Percentiles rank a stretch among this genome's conserved stretches.
These are phyloP conservation scores for Eulacestoma nigropectus DNA, from an alignment of 2,113 vertebrate genomes.

Conservation along the genomic window DNA sequence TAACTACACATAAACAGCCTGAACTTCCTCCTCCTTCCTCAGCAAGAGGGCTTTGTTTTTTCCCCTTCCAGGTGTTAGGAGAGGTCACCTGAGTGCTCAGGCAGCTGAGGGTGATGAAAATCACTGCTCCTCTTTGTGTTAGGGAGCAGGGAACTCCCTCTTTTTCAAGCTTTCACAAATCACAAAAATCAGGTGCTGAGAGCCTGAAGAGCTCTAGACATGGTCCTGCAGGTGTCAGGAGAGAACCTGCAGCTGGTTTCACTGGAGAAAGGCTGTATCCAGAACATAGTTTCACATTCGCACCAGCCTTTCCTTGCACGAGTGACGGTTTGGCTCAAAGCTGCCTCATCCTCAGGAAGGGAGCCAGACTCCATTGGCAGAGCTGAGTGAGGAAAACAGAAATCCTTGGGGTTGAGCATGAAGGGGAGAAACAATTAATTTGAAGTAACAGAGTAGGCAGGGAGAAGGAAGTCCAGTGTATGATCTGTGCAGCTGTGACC, in stretches of 20 bases:
- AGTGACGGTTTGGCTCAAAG: not conserved
- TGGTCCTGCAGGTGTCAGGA: not conserved
- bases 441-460: not conserved
- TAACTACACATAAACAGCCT: slow-evolving; percentile 27
- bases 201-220: not conserved
- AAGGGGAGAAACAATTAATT: not conserved
- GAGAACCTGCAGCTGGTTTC: not conserved
- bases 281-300: not conserved
- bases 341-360: not conserved
- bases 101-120: not conserved
- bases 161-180: not conserved
- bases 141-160: not conserved
- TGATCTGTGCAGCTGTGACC: not conserved
- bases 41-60: slow-evolving; percentile 15
- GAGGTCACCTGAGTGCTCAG: not conserved
- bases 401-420: not conserved
- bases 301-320: not conserved
- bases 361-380: not conserved
- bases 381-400: not conserved
- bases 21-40: slow-evolving; percentile 26
- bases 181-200: not conserved
- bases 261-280: not conserved
- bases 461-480: not conserved
- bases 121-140: not conserved
- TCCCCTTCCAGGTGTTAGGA: not conserved